These are phyloP conservation scores for Eucidaris tribuloides DNA, from an alignment of 35 echinoderm and acorn worm species.

Conservation along the genomic window DNA sequence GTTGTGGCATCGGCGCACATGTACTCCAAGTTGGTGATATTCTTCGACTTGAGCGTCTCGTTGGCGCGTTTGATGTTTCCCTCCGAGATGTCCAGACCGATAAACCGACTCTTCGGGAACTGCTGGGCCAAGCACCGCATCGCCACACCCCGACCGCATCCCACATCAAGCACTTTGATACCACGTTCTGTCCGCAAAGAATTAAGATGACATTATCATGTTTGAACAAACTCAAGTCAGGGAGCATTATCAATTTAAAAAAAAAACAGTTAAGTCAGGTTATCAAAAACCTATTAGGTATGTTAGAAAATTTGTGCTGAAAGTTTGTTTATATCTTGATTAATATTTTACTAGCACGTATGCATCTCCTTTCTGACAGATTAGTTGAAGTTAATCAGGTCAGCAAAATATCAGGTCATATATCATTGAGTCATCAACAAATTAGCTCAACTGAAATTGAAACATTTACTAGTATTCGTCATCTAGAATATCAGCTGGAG, in stretches of 20 bases:
- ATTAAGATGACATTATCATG: not conserved
- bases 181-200: not conserved
- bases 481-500: too few relatives aligned
- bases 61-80: not conserved
- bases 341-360: not conserved
- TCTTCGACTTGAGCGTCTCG: not conserved
- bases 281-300: too few relatives aligned
- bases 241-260: too few relatives aligned
- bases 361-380: not conserved
- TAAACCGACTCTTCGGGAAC: conserved; percentile 26
- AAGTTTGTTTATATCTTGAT: not conserved
- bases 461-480: too few relatives aligned
- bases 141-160: conserved; percentile 5
- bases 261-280: too few relatives aligned
- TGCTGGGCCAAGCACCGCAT: conserved; percentile 15
- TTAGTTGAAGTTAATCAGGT: too few relatives aligned
- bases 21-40: conserved; percentile 47
- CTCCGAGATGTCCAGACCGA: conserved; percentile 15
- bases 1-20: not conserved
- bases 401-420: too few relatives aligned
- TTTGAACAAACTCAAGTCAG: too few relatives aligned
- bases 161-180: conserved; percentile 25
- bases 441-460: too few relatives aligned
- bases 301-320: not conserved
- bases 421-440: too few relatives aligned